phyloP scores from a whole-genome alignment of 92 coral and sea anemone species.

The Blastomussa wellsi region DNA sequence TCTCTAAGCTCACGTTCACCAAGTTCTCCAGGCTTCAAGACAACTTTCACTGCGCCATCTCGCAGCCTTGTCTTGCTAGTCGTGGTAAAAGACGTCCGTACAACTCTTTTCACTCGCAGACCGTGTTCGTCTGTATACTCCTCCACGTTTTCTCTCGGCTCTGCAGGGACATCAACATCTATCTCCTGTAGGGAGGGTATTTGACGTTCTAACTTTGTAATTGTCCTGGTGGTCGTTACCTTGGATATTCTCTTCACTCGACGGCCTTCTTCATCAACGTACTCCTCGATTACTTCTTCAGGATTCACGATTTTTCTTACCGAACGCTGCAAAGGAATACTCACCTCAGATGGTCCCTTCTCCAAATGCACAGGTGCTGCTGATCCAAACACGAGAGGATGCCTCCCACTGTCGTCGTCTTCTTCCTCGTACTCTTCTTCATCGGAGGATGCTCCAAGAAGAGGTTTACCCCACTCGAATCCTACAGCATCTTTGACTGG shows the following conservation, averaged over 20 bases:
- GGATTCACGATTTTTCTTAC: slow-evolving; percentile 19
- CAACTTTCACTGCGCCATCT: slow-evolving; percentile 50
- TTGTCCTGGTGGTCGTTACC: slow-evolving; percentile 39
- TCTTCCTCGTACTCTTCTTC: slow-evolving; percentile 46
- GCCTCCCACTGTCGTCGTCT: neutral
- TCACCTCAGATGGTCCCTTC: slow-evolving; percentile 25
- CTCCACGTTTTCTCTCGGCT: slow-evolving; percentile 42
- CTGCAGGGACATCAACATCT: slow-evolving; percentile 31
- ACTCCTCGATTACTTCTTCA: slow-evolving; percentile 68
- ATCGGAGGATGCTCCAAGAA: slow-evolving; percentile 43
- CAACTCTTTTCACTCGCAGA: slow-evolving; percentile 56
- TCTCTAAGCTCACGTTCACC: neutral
- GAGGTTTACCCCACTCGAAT: slow-evolving; percentile 61
- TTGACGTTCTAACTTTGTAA: slow-evolving; percentile 30
- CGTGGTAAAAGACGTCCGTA: slow-evolving; percentile 55
- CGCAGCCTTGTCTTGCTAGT: slow-evolving; percentile 40
- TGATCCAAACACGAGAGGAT: slow-evolving; percentile 32
- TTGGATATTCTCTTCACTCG: slow-evolving; percentile 71
- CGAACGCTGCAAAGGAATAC: slow-evolving; percentile 28
- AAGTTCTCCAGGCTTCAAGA: slow-evolving; percentile 52
- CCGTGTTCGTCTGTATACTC: slow-evolving; percentile 78
- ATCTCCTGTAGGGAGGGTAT: neutral
- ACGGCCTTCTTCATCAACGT: slow-evolving; percentile 77
- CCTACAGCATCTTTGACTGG: neutral
- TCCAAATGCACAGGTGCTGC: slow-evolving; percentile 45